Percentiles rank a stretch among this genome's conserved stretches.
phyloP scores from a whole-genome alignment of 1,140 invertebrate species.

The Theocolax elegans region DNA sequence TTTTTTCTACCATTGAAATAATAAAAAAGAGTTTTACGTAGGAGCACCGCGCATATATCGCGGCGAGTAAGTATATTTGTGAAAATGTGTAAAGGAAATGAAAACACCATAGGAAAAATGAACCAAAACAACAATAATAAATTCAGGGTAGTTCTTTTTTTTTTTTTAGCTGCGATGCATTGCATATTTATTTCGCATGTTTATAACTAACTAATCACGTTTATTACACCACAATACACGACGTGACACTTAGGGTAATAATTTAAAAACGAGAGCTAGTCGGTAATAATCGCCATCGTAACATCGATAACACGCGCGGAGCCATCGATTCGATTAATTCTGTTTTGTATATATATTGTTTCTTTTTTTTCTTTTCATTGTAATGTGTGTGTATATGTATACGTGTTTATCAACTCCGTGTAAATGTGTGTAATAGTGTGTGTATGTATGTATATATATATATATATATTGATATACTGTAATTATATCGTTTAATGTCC shows the following conservation, averaged over 20 bases:
- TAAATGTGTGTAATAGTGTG: too few relatives aligned
- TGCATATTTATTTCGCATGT: conserved; percentile 35
- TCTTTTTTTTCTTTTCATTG: conserved; percentile 2
- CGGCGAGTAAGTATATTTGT: too few relatives aligned
- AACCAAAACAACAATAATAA: background rate
- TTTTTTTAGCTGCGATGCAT: conserved; percentile 8
- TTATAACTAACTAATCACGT: conserved; percentile 63
- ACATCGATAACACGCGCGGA: conserved; percentile 48
- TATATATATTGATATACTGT: conserved; percentile 37
- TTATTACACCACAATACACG: conserved; percentile 67
- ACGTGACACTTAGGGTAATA: conserved; percentile 63
- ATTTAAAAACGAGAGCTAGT: conserved; percentile 63
- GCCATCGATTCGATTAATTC: conserved; percentile 56
- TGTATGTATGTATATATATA: too few relatives aligned
- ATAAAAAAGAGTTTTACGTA: too few relatives aligned
- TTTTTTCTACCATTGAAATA: too few relatives aligned
- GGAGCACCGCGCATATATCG: too few relatives aligned
- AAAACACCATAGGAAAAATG: background rate
- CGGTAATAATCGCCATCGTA: conserved; percentile 57
- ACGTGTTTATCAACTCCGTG: too few relatives aligned
- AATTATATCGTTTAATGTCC: conserved; percentile 33
- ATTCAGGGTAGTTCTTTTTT: background rate
- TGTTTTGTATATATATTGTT: conserved; percentile 31
- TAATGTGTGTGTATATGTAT: too few relatives aligned
- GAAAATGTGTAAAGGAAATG: too few relatives aligned